Conservation (phyloP, 1,140 invertebrate genomes). For the Drosophila dunni region DNA sequence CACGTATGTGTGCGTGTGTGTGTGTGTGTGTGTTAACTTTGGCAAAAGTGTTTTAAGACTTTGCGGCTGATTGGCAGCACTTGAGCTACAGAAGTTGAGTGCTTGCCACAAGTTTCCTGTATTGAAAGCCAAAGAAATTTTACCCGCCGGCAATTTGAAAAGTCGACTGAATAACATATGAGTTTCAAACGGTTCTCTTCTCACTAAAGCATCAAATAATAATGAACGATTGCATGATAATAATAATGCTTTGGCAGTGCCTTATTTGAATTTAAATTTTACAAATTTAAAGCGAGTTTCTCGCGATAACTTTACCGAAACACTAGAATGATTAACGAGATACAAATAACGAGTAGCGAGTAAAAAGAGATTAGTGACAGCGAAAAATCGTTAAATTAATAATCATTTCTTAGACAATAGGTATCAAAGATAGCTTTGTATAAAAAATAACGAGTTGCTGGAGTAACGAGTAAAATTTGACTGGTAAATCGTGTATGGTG, state of each 20-base stretch:
- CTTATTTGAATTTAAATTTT: neutral
- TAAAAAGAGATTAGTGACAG: no score
- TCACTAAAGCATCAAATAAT: neutral
- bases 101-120: slow-evolving; percentile 5
- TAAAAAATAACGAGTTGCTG: no score
- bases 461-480: no score
- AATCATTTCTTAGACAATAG: no score
- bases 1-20: neutral
- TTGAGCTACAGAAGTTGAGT: slow-evolving; percentile 4
- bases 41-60: slow-evolving; percentile 75
- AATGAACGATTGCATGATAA: neutral
- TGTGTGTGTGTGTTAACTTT: slow-evolving; percentile 53
- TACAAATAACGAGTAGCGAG: no score
- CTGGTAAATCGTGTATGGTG: no score
- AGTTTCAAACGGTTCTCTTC: neutral
- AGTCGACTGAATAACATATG: slow-evolving; percentile 2
- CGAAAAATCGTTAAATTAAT: no score
- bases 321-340: no score
- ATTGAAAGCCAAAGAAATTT: slow-evolving; percentile 12
- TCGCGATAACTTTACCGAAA: no score
- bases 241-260: no score
- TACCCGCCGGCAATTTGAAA: slow-evolving; percentile 15
- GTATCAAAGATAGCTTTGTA: no score
- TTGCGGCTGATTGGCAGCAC: slow-evolving; percentile 64
- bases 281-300: neutral